phyloP scores from a whole-genome alignment of 2,113 vertebrate genomes.

The Rhinogobius similis region DNA sequence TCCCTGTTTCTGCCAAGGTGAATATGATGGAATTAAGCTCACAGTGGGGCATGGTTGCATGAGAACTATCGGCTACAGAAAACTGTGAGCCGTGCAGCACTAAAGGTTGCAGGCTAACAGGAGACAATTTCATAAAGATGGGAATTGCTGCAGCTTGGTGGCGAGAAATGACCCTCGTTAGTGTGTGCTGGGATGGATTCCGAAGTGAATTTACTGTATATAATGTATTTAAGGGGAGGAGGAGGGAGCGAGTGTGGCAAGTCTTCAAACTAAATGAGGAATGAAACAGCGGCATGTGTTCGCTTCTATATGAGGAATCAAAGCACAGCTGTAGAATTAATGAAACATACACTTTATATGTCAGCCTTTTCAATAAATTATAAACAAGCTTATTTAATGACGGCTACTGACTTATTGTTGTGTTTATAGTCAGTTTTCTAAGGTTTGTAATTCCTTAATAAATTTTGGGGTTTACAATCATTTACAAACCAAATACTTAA shows the following conservation, averaged over 20 bases:
- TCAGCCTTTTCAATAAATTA: not conserved
- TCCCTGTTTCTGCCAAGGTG: conserved; percentile 25
- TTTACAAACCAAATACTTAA: conserved; percentile 4
- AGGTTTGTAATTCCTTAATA: not conserved
- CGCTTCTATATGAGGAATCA: conserved; percentile 11
- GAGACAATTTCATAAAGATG: conserved; percentile 37
- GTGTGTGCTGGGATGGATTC: conserved; percentile 30
- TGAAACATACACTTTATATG: conserved; percentile 14
- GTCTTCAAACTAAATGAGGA: conserved; percentile 19
- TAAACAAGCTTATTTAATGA: not conserved
- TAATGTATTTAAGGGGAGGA: not conserved
- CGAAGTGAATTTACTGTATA: conserved; percentile 27
- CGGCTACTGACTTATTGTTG: not conserved
- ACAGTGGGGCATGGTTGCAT: conserved; percentile 20
- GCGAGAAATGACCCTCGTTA: conserved; percentile 49
- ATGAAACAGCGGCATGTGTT: conserved; percentile 14
- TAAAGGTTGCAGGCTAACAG: conserved; percentile 65
- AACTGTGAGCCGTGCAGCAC: conserved; percentile 43
- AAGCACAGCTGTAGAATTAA: conserved; percentile 2
- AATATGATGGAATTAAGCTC: conserved; percentile 50
- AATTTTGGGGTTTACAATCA: conserved; percentile 1
- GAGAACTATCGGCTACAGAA: conserved; percentile 44
- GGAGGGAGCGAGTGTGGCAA: conserved; percentile 12
- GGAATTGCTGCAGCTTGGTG: conserved; percentile 29
- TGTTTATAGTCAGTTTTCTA: not conserved